Conservation (phyloP, 2,888 invertebrate species). For the Pycnomerus fuliginosus region DNA sequence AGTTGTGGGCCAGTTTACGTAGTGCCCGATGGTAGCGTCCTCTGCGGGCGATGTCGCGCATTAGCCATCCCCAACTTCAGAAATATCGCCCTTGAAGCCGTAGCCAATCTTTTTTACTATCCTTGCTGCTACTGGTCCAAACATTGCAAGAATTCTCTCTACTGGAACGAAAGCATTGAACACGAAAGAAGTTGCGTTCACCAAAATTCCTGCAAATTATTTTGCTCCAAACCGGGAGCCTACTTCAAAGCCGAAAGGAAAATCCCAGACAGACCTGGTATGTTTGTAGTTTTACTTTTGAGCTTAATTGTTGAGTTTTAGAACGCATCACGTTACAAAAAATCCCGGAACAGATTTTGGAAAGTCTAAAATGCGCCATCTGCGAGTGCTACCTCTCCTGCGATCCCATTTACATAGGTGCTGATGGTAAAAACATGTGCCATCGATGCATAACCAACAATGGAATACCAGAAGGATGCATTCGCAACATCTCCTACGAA, state of each 20-base stretch:
- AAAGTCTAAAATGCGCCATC: conserved; percentile 40
- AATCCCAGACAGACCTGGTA: conserved; percentile 33
- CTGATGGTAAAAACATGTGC: conserved; percentile 44
- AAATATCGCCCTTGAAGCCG: conserved; percentile 43
- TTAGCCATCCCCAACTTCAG: conserved; percentile 36
- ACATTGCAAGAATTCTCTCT: conserved; percentile 40
- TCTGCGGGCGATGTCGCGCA: conserved; percentile 47
- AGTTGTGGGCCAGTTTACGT: conserved; percentile 47
- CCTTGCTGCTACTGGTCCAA: conserved; percentile 46
- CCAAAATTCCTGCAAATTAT: conserved; percentile 33
- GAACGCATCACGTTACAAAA: no score
- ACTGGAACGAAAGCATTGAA: conserved; percentile 41
- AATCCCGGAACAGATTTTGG: conserved; percentile 40
- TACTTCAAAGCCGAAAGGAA: conserved; percentile 37
- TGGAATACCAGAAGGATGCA: conserved; percentile 29
- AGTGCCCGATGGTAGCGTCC: conserved; percentile 39
- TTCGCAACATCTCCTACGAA: conserved; percentile 43
- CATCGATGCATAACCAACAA: conserved; percentile 43
- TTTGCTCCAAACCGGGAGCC: conserved; percentile 40
- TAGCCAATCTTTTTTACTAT: conserved; percentile 45
- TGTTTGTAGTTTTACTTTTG: no score
- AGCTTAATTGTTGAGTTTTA: no score
- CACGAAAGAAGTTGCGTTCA: conserved; percentile 46
- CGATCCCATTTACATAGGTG: conserved; percentile 41
- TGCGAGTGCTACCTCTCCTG: conserved; percentile 46